Percentiles rank a stretch among this genome's conserved stretches.
Conservation (phyloP, 2,113 vertebrate species). For the Heliornis fulica region DNA sequence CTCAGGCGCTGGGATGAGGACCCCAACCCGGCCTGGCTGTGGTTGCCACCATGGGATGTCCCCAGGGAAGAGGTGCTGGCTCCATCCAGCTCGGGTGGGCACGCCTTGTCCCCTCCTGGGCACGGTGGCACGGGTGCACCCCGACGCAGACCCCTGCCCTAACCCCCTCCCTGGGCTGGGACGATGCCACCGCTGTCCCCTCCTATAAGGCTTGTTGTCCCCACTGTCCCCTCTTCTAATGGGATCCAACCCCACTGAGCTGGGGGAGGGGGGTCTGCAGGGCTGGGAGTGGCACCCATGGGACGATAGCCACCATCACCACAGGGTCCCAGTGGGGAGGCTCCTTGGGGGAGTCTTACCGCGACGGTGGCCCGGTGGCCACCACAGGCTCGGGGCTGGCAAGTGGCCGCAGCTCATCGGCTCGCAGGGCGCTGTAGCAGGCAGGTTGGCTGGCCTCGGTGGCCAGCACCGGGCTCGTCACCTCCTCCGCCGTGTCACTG, state of each 20-base stretch:
- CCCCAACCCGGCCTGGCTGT: rapidly evolving
- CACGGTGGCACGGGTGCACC: rapidly evolving
- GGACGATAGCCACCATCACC: rapidly evolving
- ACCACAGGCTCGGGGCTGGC: conserved; percentile 49
- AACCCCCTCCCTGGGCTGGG: background rate
- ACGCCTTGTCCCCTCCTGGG: background rate
- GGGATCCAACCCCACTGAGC: background rate
- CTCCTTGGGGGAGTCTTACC: conserved; percentile 76
- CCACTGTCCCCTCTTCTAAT: background rate
- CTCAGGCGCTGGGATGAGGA: background rate
- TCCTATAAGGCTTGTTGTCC: background rate
- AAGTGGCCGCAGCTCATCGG: conserved; percentile 85
- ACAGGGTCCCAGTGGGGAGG: rapidly evolving
- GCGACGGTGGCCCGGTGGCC: conserved; percentile 67
- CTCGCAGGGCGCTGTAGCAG: conserved; percentile 88
- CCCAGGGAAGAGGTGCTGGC: background rate
- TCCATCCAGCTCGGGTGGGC: background rate
- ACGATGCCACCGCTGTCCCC: background rate
- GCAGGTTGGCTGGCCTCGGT: conserved; percentile 76
- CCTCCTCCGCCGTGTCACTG: conserved; percentile 70
- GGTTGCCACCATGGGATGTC: background rate
- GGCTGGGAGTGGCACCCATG: background rate
- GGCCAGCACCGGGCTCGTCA: conserved; percentile 84
- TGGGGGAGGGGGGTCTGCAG: background rate
- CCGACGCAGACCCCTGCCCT: background rate